These are phyloP conservation scores for Tenthredo scrophulariae DNA, from an alignment of 2,888 invertebrate genomes.

Conservation along the genomic window DNA sequence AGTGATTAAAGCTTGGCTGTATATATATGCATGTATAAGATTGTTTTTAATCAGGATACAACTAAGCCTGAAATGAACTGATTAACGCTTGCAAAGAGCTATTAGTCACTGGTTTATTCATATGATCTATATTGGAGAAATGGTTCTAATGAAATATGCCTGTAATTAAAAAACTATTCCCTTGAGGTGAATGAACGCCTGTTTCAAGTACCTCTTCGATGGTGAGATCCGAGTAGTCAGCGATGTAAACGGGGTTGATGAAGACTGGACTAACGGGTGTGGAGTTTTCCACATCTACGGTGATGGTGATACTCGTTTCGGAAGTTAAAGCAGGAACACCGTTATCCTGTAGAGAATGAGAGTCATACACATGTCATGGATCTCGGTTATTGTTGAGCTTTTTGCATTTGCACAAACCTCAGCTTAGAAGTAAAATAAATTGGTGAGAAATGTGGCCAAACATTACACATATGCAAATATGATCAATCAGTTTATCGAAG, in stretches of 20 bases:
- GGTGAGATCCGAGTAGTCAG: constrained; percentile 57
- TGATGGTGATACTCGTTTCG: constrained; percentile 58
- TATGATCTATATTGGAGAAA: not conserved
- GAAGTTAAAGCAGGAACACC: constrained; percentile 56
- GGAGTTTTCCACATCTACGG: constrained; percentile 60
- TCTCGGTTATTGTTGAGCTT: not conserved
- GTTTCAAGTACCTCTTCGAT: constrained; percentile 54
- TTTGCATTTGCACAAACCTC: not conserved
- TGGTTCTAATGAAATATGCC: not conserved
- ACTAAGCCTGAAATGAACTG: not conserved
- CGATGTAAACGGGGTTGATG: constrained; percentile 60
- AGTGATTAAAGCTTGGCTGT: not conserved
- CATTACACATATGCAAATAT: not conserved
- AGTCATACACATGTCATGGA: not conserved
- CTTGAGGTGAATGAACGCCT: not conserved
- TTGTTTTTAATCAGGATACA: not conserved
- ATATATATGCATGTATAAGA: not conserved
- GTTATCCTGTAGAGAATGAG: constrained; percentile 59
- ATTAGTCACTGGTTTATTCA: not conserved
- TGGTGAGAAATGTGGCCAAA: not conserved
- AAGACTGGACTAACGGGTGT: constrained; percentile 58
- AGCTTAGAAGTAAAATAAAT: not conserved
- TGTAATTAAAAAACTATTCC: not conserved
- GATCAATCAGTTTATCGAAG: not conserved
- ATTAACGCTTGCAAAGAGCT: not conserved